These are phyloP conservation scores for Mugil cephalus DNA, from an alignment of 2,113 vertebrate genomes.

Conservation along the genomic window DNA sequence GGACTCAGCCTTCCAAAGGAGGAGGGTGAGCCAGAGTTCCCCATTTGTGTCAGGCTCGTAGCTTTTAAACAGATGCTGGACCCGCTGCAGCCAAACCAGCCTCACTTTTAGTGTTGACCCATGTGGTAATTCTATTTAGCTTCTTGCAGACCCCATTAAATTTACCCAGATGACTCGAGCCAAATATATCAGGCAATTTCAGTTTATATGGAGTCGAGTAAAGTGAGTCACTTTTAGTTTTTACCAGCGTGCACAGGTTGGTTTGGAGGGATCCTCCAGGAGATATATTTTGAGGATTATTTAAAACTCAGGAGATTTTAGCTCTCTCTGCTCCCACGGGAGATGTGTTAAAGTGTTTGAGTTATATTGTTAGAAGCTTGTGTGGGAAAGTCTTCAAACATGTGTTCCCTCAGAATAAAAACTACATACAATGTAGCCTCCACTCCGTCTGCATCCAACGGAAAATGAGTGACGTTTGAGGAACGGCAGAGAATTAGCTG, in stretches of 20 bases:
- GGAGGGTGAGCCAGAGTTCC: conserved; percentile 67
- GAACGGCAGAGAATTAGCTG: conserved; percentile 20
- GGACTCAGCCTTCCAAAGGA: conserved; percentile 27
- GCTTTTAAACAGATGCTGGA: conserved; percentile 82
- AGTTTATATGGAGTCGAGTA: conserved; percentile 76
- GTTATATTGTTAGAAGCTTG: conserved; percentile 72
- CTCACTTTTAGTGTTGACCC: conserved; percentile 81
- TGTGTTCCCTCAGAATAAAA: conserved; percentile 53
- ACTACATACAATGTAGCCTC: conserved; percentile 12
- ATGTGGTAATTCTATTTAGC: conserved; percentile 80
- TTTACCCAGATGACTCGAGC: conserved; percentile 71
- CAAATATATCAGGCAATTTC: conserved; percentile 82
- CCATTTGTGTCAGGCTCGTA: conserved; percentile 61
- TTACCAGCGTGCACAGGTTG: conserved; percentile 70
- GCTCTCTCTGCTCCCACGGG: conserved; percentile 42
- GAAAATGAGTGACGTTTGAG: conserved; percentile 43
- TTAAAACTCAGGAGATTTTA: conserved; percentile 61
- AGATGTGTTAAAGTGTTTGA: conserved; percentile 71
- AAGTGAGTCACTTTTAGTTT: conserved; percentile 77
- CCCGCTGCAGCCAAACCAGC: conserved; percentile 78
- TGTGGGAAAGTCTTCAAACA: conserved; percentile 71
- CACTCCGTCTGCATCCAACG: conserved; percentile 51
- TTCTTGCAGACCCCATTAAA: conserved; percentile 80
- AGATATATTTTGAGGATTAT: conserved; percentile 72
- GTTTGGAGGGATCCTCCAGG: conserved; percentile 64